A percentile compares a stretch with the other conserved stretches of the same genome.
Conservation (phyloP, 2,888 invertebrate genomes). For the Stenchaetothrips biformis region DNA sequence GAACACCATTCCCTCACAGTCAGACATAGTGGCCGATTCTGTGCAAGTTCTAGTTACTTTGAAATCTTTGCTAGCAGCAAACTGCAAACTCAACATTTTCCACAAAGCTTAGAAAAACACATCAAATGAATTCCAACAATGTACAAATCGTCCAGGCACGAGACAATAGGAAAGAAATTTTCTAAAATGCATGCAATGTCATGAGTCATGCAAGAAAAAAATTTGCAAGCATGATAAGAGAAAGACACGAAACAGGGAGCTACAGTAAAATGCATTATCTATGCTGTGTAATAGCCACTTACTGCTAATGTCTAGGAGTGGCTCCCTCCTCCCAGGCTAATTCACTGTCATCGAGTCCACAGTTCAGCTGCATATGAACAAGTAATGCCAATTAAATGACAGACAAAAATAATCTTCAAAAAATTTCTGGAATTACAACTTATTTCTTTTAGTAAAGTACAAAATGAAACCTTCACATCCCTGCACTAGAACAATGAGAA, state of each 20-base stretch:
- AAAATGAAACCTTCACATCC: not conserved
- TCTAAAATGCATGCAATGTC: not conserved
- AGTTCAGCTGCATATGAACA: constrained; percentile 21
- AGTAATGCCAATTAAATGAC: constrained; percentile 12
- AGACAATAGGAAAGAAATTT: not conserved
- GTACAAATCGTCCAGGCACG: not conserved
- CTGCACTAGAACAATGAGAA: not conserved
- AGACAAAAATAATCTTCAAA: not conserved
- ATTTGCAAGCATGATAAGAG: not conserved
- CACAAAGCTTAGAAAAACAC: not conserved
- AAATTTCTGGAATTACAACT: not conserved
- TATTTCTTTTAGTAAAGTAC: not conserved
- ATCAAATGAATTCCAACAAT: not conserved
- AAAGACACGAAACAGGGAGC: not conserved
- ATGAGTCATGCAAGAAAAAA: not conserved
- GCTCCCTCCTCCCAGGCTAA: constrained; percentile 22
- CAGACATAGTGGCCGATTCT: too few species aligned
- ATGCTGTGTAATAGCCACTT: constrained; percentile 3
- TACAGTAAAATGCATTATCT: not conserved
- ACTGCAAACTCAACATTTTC: too few species aligned
- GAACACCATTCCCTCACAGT: too few species aligned
- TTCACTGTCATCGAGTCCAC: constrained; percentile 24
- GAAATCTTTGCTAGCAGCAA: too few species aligned
- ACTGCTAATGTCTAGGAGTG: constrained; percentile 21
- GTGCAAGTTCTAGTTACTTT: too few species aligned